Conservation (phyloP, 35 echinoderm and acorn worm species). For the Holothuria glaberrima region DNA sequence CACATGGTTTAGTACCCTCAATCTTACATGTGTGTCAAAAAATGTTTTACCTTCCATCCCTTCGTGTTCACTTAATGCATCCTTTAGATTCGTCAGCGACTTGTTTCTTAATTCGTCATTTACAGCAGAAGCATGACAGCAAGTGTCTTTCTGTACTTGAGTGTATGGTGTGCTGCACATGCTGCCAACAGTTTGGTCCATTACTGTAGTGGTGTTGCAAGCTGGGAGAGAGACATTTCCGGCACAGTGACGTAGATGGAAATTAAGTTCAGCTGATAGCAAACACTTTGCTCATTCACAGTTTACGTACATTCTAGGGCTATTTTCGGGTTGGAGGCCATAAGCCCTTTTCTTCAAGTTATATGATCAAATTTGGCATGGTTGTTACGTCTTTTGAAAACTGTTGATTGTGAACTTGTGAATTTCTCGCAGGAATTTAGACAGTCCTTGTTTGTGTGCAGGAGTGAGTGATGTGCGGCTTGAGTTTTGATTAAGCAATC, state of each 20-base stretch:
- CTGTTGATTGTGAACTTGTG: conserved; percentile 53
- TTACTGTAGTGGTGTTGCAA: too few species aligned
- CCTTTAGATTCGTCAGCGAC: too few species aligned
- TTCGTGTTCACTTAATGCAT: too few species aligned
- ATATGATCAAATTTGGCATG: conserved; percentile 12
- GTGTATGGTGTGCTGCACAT: too few species aligned
- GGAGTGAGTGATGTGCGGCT: neutral
- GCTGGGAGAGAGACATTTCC: conserved; percentile 35
- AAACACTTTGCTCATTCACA: conserved; percentile 32
- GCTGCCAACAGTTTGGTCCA: too few species aligned
- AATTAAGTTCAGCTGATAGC: conserved; percentile 45
- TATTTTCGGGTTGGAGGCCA: conserved; percentile 44
- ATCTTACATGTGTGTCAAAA: too few species aligned
- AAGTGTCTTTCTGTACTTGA: too few species aligned
- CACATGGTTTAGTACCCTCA: too few species aligned
- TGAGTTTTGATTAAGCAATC: neutral
- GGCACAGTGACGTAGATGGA: conserved; percentile 51
- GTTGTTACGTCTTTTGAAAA: conserved; percentile 26
- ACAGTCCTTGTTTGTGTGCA: neutral
- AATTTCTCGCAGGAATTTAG: conserved; percentile 24
- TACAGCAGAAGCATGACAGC: too few species aligned
- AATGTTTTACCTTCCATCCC: too few species aligned
- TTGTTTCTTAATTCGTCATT: too few species aligned
- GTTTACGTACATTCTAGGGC: conserved; percentile 51
- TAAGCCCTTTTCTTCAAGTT: neutral